Base-by-base conservation (phyloP, 2,888 invertebrate species). In the Pachliopta kotzebuea region DNA sequence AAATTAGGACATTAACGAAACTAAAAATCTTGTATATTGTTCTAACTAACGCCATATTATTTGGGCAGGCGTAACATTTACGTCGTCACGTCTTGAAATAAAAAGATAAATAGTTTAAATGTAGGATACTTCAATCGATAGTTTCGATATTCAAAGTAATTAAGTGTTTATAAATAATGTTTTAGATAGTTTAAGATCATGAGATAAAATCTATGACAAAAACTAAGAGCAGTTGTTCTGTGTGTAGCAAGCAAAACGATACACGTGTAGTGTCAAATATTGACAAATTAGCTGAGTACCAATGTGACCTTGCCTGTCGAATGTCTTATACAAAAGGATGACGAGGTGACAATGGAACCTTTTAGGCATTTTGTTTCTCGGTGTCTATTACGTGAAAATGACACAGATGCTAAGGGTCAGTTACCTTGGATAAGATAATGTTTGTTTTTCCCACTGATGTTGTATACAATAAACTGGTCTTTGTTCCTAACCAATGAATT, bases 241-340 rank as follows among this genome's bases (percentile, higher is more conserved):
- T 23, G 21, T 21, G 45, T 45, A 45, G n/a, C 45, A 45, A n/a
- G 26, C 37, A 11, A 49, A 20, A 52, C 50, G 21, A 67, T 70
- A 71, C 78, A 74, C 76, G 77, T 76, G 76, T 79, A 75, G 60
- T 71, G 76, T 75, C 75, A 74, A 66, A 73, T 67, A 76, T 75
- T 78, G 78, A 78, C 76, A 78, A 78, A 80, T 77, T 76, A 68
- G 67, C 72, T 65, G 49, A 54, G 55, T 65, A 71, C 67, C 50
- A 59, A 55, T 62, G 56, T 68, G 72, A 69, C 76, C 79, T 76
- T 79, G 78, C 74, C 76, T 74, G 70, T 65, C 50, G 20, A 45
- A 61, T 65, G 61, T 66, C 66, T 68, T 66, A 67, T 68, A 69
- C 67, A 69, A 64, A n/a, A 68, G 69, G 72, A 73, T 81, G 79